These are phyloP conservation scores for Crossocerus cetratus DNA, from an alignment of 2,888 invertebrate genomes.

Conservation along the genomic window DNA sequence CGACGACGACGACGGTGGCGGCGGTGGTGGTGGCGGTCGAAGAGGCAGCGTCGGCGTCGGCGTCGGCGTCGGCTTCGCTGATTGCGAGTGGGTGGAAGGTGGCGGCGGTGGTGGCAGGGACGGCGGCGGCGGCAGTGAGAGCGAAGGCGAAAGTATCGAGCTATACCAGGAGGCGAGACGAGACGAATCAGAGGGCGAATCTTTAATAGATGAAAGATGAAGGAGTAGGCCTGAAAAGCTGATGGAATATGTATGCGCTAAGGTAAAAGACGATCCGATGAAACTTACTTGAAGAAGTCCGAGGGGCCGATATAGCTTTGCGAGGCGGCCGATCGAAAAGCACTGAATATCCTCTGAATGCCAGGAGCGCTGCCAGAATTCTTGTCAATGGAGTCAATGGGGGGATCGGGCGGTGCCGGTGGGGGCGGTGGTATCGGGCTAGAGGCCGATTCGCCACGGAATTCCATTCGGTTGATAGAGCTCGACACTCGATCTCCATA, in stretches of 20 bases:
- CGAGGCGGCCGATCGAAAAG: conserved; percentile 70
- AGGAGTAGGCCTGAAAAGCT: not conserved
- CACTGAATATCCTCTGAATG: conserved; percentile 71
- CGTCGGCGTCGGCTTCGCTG: too few species aligned
- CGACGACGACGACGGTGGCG: too few species aligned
- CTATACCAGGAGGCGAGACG: conserved; percentile 45
- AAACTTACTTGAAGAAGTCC: conserved; percentile 73
- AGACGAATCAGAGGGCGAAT: not conserved
- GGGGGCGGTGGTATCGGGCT: conserved; percentile 70
- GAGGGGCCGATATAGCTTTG: conserved; percentile 74
- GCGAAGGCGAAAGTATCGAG: conserved; percentile 58
- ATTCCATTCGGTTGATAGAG: conserved; percentile 47
- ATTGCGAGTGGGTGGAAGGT: too few species aligned
- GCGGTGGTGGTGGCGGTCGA: too few species aligned
- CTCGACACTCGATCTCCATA: conserved; percentile 48
- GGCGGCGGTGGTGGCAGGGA: too few species aligned
- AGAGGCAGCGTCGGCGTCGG: too few species aligned
- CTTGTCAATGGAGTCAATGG: conserved; percentile 44
- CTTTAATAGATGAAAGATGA: not conserved
- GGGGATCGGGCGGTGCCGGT: conserved; percentile 72
- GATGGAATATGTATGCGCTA: not conserved
- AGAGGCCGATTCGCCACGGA: conserved; percentile 46
- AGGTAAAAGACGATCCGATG: not conserved
- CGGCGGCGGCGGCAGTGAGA: too few species aligned
- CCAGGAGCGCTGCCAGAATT: conserved; percentile 70